Conservation (phyloP, 2,797 vertebrate genomes). For the Pangasius sanitwongsei region DNA sequence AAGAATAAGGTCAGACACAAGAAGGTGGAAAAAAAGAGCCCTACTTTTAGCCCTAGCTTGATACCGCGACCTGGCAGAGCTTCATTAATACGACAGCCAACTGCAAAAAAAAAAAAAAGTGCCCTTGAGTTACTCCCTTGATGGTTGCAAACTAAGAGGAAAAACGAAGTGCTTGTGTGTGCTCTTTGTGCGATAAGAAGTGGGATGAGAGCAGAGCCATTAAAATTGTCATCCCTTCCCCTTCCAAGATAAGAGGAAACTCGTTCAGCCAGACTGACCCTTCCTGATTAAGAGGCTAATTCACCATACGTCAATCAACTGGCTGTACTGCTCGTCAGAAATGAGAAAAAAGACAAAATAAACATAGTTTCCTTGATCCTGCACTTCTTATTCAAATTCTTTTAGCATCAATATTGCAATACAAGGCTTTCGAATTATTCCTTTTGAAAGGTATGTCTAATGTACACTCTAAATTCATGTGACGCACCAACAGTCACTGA, state of each 20-base stretch:
- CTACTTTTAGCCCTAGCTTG: background rate
- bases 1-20: background rate
- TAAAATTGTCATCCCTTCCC: conserved; percentile 55
- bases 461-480: conserved; percentile 2
- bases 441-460: background rate
- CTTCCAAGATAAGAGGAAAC: conserved; percentile 62
- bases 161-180: conserved; percentile 61
- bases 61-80: background rate
- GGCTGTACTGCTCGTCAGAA: conserved; percentile 12
- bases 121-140: conserved; percentile 51
- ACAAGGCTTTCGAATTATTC: background rate
- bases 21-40: background rate
- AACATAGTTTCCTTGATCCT: conserved; percentile 4
- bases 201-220: conserved; percentile 49
- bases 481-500: background rate
- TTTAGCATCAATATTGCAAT: conserved; percentile 1
- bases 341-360: conserved; percentile 27
- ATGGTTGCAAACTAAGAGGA: conserved; percentile 36
- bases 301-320: conserved; percentile 51
- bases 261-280: conserved; percentile 51
- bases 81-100: conserved; percentile 12
- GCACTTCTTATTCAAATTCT: background rate
- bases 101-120: background rate
- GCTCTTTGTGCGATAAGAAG: conserved; percentile 60
- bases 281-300: conserved; percentile 61